Conservation (phyloP, 2,113 vertebrate genomes). For the Upupa epops region DNA sequence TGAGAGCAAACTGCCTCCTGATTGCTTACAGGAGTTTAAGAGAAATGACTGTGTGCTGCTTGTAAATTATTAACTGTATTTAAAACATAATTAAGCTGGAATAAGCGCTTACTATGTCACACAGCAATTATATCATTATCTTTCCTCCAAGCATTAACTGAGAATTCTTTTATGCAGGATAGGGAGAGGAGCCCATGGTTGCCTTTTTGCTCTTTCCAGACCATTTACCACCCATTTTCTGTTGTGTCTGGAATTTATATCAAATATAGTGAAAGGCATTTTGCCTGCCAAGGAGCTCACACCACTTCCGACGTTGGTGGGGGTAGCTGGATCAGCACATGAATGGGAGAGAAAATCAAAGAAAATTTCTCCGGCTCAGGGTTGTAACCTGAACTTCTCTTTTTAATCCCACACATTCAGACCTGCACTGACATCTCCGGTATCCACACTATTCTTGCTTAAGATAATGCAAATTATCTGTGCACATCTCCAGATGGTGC, state of each 20-base stretch:
- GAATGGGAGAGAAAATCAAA: constrained; percentile 34
- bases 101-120: background rate
- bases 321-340: background rate
- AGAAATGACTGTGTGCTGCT: background rate
- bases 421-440: background rate
- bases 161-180: background rate
- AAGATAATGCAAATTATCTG: background rate
- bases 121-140: background rate
- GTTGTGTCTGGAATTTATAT: background rate
- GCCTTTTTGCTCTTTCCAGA: background rate
- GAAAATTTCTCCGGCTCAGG: constrained; percentile 1
- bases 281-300: background rate
- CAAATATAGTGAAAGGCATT: background rate
- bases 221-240: background rate
- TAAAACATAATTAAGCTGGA: background rate
- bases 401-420: background rate
- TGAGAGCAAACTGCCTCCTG: background rate
- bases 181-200: background rate
- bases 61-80: constrained; percentile 43
- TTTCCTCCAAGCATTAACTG: background rate
- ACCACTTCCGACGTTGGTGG: background rate
- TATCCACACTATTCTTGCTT: background rate
- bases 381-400: constrained; percentile 7
- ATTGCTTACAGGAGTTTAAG: constrained; percentile 16
- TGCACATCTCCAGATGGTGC: background rate